phyloP scores from a whole-genome alignment of 2,888 invertebrate genomes.

The Ophioninae sp. region DNA sequence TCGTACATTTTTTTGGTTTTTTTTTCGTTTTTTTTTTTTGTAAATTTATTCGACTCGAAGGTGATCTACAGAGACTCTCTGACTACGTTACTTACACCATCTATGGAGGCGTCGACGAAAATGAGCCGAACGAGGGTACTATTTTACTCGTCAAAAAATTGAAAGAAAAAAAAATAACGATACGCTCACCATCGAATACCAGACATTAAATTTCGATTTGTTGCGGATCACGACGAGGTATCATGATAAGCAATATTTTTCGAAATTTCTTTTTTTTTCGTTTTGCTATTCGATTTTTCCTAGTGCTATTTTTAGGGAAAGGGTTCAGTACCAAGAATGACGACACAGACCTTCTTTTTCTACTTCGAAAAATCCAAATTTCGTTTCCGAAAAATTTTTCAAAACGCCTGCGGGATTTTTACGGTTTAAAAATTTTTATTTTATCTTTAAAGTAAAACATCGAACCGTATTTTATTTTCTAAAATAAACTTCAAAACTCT shows the following conservation, averaged over 20 bases:
- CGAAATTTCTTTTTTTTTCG: constrained; percentile 37
- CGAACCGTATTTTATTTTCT: too few species aligned
- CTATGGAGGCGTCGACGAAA: constrained; percentile 67
- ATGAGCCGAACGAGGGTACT: constrained; percentile 67
- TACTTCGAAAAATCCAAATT: background rate
- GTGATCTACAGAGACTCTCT: constrained; percentile 53
- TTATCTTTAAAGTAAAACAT: too few species aligned
- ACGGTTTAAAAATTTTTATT: background rate
- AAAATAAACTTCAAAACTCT: too few species aligned
- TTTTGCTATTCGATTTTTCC: constrained; percentile 39
- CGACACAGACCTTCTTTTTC: constrained; percentile 50
- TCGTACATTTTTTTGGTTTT: background rate
- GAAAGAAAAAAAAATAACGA: constrained; percentile 13
- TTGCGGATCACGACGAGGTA: constrained; percentile 66
- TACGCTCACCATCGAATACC: constrained; percentile 64
- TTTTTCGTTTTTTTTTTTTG: constrained; percentile 26
- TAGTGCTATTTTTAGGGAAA: constrained; percentile 56
- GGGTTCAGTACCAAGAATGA: constrained; percentile 53
- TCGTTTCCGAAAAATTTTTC: background rate
- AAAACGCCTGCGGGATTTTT: background rate
- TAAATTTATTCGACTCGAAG: constrained; percentile 21
- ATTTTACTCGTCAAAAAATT: constrained; percentile 45
- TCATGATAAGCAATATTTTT: constrained; percentile 43
- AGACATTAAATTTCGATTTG: constrained; percentile 61
- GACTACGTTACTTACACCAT: constrained; percentile 66